Evolutionary conservation across 1,140 invertebrate species (phyloP).

Genomic region (Elymnias hypermnestra): DNA sequence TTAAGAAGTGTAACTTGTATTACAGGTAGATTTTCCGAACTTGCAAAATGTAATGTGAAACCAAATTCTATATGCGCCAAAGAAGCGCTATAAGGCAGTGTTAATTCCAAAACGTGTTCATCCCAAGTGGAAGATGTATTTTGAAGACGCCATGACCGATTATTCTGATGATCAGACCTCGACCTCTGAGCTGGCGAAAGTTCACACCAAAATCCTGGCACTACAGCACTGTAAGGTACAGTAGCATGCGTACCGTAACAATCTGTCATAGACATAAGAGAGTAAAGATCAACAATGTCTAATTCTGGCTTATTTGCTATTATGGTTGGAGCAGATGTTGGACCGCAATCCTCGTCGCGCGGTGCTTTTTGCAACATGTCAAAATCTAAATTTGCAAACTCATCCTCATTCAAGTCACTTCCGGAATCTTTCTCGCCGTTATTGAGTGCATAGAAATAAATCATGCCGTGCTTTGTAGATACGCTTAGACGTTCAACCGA

Average conservation of each 20-base stretch:
- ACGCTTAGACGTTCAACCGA: slow-evolving; percentile 90
- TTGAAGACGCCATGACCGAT: slow-evolving; percentile 90
- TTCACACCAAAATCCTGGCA: slow-evolving; percentile 94
- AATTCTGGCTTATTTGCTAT: slow-evolving; percentile 64
- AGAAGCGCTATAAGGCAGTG: slow-evolving; percentile 84
- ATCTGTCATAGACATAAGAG: slow-evolving; percentile 56
- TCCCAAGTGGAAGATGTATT: slow-evolving; percentile 92
- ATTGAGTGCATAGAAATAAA: slow-evolving; percentile 88
- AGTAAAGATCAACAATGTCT: slow-evolving; percentile 51
- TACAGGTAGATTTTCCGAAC: slow-evolving; percentile 75
- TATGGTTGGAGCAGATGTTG: slow-evolving; percentile 59
- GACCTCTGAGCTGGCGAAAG: slow-evolving; percentile 93
- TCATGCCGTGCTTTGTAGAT: slow-evolving; percentile 85
- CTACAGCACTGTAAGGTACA: slow-evolving; percentile 88
- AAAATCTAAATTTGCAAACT: slow-evolving; percentile 61
- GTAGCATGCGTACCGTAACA: slow-evolving; percentile 74
- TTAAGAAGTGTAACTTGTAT: slow-evolving; percentile 90
- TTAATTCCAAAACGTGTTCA: slow-evolving; percentile 93
- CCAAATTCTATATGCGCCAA: slow-evolving; percentile 92
- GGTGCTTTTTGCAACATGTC: slow-evolving; percentile 55
- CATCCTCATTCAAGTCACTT: slow-evolving; percentile 82
- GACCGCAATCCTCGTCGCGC: slow-evolving; percentile 68
- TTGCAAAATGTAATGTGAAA: slow-evolving; percentile 87
- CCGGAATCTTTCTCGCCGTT: slow-evolving; percentile 82
- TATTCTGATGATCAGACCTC: slow-evolving; percentile 87